phyloP scores from a whole-genome alignment of 2,113 vertebrate species.

The Toxotes chatareus region DNA sequence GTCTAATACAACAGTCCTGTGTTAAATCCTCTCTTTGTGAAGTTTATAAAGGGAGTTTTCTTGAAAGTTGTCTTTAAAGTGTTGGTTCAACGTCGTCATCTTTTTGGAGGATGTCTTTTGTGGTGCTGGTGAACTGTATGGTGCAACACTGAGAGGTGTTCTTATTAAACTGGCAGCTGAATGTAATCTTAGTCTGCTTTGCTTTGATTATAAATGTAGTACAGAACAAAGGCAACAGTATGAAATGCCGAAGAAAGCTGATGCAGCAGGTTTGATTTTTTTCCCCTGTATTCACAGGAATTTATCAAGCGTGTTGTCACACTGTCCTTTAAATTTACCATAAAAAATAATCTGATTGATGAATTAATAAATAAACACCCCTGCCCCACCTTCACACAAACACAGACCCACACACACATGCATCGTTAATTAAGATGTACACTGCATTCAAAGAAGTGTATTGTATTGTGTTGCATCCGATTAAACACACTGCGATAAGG shows the following conservation, averaged over 20 bases:
- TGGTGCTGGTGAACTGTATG: background rate
- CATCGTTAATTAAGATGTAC: background rate
- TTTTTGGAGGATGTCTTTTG: no score
- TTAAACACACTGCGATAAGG: constrained; percentile 7
- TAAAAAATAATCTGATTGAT: background rate
- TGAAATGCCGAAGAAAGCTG: background rate
- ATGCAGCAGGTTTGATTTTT: background rate
- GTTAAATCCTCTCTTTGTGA: background rate
- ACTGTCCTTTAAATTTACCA: background rate
- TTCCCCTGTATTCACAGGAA: background rate
- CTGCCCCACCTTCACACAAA: background rate
- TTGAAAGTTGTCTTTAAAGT: no score
- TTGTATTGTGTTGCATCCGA: background rate
- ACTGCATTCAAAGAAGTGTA: background rate
- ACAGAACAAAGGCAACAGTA: background rate
- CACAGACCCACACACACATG: background rate
- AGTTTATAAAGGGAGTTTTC: background rate
- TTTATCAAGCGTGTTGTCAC: background rate
- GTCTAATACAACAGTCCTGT: background rate
- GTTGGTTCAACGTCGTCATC: background rate
- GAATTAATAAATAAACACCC: background rate
- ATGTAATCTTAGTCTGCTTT: background rate
- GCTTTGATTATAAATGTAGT: background rate
- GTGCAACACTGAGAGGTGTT: background rate
- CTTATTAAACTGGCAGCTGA: background rate